These are phyloP conservation scores for Lacerta bilineata DNA, from an alignment of 2,797 vertebrate species.

Conservation along the genomic window DNA sequence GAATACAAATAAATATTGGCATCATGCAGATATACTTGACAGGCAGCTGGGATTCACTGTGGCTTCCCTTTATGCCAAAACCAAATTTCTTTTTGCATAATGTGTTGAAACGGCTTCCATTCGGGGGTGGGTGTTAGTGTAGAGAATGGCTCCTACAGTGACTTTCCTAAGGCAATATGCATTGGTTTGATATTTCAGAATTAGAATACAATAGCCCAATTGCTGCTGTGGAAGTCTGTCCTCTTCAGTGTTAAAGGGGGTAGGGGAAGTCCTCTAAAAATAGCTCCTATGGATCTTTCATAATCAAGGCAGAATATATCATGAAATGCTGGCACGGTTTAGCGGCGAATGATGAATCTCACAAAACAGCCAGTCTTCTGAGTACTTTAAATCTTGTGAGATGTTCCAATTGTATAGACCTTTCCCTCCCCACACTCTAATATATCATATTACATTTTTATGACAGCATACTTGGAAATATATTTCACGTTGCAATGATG, in stretches of 20 bases:
- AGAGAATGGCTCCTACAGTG: neutral
- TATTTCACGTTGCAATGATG: constrained; percentile 38
- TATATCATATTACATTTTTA: constrained; percentile 40
- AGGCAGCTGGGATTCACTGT: neutral
- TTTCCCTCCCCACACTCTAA: neutral
- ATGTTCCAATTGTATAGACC: constrained; percentile 33
- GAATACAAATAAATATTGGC: neutral
- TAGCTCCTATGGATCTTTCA: constrained; percentile 12
- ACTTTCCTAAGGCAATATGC: constrained; percentile 7
- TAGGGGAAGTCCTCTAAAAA: neutral
- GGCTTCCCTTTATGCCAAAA: neutral
- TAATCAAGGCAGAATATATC: constrained; percentile 43
- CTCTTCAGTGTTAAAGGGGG: neutral
- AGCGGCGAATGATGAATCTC: constrained; percentile 33
- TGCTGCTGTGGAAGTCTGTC: constrained; percentile 35
- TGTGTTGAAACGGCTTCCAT: neutral
- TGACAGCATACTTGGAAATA: constrained; percentile 25
- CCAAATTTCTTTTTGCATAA: neutral
- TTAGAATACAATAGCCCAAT: constrained; percentile 4
- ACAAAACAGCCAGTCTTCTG: constrained; percentile 41
- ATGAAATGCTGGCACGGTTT: constrained; percentile 18
- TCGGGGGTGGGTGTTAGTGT: neutral
- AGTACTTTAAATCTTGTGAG: constrained; percentile 27
- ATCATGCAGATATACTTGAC: neutral
- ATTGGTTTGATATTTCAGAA: constrained; percentile 1